Conservation (phyloP, 2,113 vertebrate species). For the Peromyscus californicus region DNA sequence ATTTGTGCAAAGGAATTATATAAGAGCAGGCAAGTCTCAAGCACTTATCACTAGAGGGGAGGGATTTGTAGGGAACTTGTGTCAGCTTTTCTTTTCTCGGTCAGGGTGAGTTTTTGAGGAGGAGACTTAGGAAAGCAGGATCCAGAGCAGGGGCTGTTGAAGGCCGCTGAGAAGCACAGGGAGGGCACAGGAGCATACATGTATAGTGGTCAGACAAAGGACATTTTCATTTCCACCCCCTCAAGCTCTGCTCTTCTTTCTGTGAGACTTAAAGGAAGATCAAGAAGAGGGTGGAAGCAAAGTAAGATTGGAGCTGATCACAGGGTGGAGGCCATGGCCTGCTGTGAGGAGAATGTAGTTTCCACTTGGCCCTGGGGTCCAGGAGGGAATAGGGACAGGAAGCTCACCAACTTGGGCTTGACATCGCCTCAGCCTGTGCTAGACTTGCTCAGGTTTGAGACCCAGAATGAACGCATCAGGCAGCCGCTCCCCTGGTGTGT, state of each 20-base stretch:
- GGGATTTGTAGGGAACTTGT: not conserved
- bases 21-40: conserved; percentile 3
- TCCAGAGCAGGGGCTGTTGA: not conserved
- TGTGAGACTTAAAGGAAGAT: not conserved
- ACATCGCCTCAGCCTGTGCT: not conserved
- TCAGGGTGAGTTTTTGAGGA: not conserved
- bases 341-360: not conserved
- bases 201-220: not conserved
- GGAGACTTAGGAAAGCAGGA: not conserved
- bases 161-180: not conserved
- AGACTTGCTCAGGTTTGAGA: not conserved
- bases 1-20: not conserved
- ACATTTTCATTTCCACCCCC: not conserved
- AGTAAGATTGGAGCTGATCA: not conserved
- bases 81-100: not conserved
- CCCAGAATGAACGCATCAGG: not conserved
- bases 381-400: not conserved
- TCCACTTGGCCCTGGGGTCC: not conserved
- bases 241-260: not conserved
- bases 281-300: not conserved
- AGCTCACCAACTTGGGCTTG: not conserved
- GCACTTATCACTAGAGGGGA: not conserved
- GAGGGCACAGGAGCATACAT: not conserved
- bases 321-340: too few relatives aligned
- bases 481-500: fast-evolving